Conservation (phyloP, 2,113 vertebrate genomes). For the Laticauda colubrina region DNA sequence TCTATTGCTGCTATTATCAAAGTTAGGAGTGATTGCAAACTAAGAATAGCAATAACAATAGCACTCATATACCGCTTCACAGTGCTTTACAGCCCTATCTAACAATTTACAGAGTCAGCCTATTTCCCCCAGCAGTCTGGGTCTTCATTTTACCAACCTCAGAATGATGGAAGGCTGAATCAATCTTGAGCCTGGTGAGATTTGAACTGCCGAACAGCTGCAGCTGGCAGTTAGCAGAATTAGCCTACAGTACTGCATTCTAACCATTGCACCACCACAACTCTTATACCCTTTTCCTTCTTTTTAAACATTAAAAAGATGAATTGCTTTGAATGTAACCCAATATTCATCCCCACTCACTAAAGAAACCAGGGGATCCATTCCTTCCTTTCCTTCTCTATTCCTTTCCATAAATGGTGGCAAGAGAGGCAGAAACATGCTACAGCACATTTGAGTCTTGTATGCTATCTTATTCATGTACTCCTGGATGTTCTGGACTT, state of each 20-base stretch:
- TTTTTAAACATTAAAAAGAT: background rate
- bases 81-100: too few relatives aligned
- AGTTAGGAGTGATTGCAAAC: background rate
- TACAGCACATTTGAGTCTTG: background rate
- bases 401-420: background rate
- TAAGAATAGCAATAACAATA: background rate
- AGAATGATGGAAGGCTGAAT: too few relatives aligned
- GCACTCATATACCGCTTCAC: too few relatives aligned
- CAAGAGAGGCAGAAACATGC: background rate
- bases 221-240: too few relatives aligned
- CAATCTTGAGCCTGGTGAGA: too few relatives aligned
- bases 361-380: background rate
- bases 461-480: background rate
- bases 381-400: background rate
- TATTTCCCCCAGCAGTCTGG: too few relatives aligned
- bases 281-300: background rate
- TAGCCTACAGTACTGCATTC: too few relatives aligned
- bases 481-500: background rate
- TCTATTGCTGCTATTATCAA: background rate
- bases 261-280: too few relatives aligned
- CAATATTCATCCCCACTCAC: background rate
- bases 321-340: background rate
- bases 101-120: too few relatives aligned
- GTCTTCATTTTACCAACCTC: too few relatives aligned
- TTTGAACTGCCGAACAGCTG: too few relatives aligned